Evolutionary conservation across 2,888 invertebrate species (phyloP), one percentile per base, ranked within the genome.

Genomic region (Pharmacophagus antenor): DNA sequence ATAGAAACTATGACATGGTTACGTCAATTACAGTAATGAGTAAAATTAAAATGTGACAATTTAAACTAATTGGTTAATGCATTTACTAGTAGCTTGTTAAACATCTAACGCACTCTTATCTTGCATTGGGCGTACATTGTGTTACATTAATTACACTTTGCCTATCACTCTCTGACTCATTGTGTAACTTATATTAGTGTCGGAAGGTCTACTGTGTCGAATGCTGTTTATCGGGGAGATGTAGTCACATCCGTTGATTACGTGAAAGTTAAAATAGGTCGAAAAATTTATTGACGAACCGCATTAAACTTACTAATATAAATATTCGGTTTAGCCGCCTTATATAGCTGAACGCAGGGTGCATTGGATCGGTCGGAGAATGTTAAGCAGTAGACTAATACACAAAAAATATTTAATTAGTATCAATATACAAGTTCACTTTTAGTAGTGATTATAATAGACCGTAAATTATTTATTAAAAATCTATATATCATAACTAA

Each of bases 201-300:
- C 55, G 55, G 60, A 60, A 60, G 37, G 42, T 46, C 44, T 49
- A 7, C 22, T 17, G 46, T 17, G 20, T 46, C 31, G 31, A 52
- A 57, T 52, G 37, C 20, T 47, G 37, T 22, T 1, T 41, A n/a
- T 7, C 17, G 10, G 23, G 22, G 23, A 15, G 21, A 21, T 47
- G 21, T 23, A 48, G 25, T 41, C 48, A 50, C n/a, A 59, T 59
- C 59, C 44, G 59, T n/a, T 31, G 18, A 2, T 48, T 20, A 41
- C n/a, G 27, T 5, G 53, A 46, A 52, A 37, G 41, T 41, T 46
- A 47, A 17, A 44, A 27, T 1, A 12, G 12, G 22, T 27, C 15
- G 15, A 31, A 31, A 12, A 17, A 44, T 18, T 44, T 44, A 47
- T 47, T 12, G 46, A 46, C 15, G 21, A 2, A 10, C 21, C 15